Conservation (phyloP, 2,888 invertebrate species). For the Notodonta ziczac region DNA sequence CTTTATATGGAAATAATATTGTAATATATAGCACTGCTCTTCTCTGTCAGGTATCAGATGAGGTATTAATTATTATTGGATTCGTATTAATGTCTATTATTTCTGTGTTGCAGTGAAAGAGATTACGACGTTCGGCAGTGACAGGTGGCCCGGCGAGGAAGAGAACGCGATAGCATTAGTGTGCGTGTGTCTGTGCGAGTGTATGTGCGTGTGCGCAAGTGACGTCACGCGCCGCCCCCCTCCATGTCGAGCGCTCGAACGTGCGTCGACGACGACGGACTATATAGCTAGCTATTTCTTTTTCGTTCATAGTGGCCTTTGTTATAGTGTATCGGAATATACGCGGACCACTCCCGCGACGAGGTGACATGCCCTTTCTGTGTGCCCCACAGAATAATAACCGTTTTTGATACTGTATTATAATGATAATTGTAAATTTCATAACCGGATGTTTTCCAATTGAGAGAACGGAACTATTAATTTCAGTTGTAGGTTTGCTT, state of each 20-base stretch:
- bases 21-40: too few species aligned
- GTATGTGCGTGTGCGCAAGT: constrained; percentile 37
- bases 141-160: constrained; percentile 69
- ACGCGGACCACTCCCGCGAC: constrained; percentile 5
- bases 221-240: constrained; percentile 19
- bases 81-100: constrained; percentile 21
- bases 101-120: constrained; percentile 70
- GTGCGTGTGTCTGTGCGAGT: constrained; percentile 42
- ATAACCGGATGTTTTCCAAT: constrained; percentile 43
- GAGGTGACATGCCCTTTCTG: constrained; percentile 46
- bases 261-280: constrained; percentile 38
- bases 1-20: too few species aligned
- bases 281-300: constrained; percentile 33
- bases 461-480: constrained; percentile 35
- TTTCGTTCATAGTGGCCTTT: constrained; percentile 58
- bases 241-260: constrained; percentile 26
- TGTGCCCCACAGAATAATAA: constrained; percentile 38
- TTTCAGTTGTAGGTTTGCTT: constrained; percentile 57
- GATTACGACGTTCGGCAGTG: constrained; percentile 74
- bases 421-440: constrained; percentile 42
- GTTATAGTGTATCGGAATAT: constrained; percentile 7
- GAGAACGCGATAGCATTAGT: constrained; percentile 66
- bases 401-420: constrained; percentile 49
- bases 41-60: too few species aligned
- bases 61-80: too few species aligned